phyloP scores from a whole-genome alignment of 2,797 vertebrate species.

The Sphenopsis melanotis region DNA sequence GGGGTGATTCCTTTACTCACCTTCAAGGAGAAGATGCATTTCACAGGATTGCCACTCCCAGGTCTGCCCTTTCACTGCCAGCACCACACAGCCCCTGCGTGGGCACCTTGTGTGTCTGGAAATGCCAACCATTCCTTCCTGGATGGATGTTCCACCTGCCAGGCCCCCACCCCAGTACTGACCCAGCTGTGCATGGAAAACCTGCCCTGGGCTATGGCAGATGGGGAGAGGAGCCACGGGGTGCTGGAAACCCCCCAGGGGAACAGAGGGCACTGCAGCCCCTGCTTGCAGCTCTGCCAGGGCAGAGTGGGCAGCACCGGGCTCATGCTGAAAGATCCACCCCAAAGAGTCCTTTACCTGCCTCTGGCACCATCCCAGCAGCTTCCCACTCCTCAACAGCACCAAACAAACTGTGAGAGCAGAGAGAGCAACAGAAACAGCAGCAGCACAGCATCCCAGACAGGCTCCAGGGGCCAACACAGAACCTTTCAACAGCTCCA shows the following conservation, averaged over 20 bases:
- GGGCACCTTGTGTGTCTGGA: accelerated
- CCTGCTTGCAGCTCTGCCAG: neutral
- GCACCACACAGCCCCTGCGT: neutral
- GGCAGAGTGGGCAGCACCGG: accelerated
- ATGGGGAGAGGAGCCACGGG: neutral
- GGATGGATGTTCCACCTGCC: accelerated
- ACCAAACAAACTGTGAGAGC: neutral
- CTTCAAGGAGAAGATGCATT: neutral
- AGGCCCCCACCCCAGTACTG: neutral
- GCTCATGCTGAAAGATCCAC: accelerated
- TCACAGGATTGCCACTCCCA: neutral
- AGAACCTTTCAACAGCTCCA: accelerated
- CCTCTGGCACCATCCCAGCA: neutral
- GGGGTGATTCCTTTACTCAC: neutral
- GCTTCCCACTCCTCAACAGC: neutral
- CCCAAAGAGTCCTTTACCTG: neutral
- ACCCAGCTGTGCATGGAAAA: accelerated
- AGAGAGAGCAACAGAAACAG: neutral
- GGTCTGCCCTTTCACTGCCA: neutral
- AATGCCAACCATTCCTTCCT: neutral
- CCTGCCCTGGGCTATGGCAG: accelerated
- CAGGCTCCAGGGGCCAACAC: neutral
- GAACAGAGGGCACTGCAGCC: accelerated
- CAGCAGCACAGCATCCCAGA: accelerated
- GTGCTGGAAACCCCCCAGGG: accelerated